Evolutionary conservation across 2,113 vertebrate genomes (phyloP).

Genomic region (Melospiza melodia): DNA sequence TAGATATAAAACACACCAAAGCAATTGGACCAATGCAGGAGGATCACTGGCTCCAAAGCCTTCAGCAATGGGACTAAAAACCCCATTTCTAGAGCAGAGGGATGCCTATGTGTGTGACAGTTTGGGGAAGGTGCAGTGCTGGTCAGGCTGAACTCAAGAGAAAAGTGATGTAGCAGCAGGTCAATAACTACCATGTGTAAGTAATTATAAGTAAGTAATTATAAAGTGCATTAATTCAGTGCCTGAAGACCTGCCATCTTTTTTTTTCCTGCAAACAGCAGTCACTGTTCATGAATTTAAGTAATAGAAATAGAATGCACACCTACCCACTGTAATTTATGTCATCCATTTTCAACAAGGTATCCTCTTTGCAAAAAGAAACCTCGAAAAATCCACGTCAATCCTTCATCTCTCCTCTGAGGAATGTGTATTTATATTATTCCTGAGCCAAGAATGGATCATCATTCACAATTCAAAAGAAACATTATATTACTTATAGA

Average conservation of each 20-base stretch:
- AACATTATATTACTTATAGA: neutral
- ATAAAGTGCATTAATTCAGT: neutral
- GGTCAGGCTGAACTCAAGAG: neutral
- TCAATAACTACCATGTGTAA: neutral
- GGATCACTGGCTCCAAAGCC: neutral
- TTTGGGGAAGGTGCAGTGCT: neutral
- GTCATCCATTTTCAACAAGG: constrained; percentile 29
- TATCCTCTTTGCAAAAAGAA: neutral
- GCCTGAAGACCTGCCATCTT: neutral
- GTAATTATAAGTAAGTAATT: neutral
- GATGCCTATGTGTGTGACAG: neutral
- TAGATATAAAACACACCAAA: neutral
- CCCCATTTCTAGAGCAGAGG: neutral
- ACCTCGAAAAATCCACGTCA: neutral
- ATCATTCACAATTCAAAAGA: constrained; percentile 32
- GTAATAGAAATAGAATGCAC: constrained; percentile 4
- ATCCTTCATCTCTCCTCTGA: constrained; percentile 36
- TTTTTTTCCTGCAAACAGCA: neutral
- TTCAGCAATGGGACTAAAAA: neutral
- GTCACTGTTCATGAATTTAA: neutral
- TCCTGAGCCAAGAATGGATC: constrained; percentile 40
- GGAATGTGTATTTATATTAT: constrained; percentile 39
- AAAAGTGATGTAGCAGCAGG: neutral
- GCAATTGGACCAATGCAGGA: neutral
- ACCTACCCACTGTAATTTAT: neutral